Evolutionary conservation across 1,140 invertebrate species (phyloP).

Genomic region (Drosophila jambulina): DNA sequence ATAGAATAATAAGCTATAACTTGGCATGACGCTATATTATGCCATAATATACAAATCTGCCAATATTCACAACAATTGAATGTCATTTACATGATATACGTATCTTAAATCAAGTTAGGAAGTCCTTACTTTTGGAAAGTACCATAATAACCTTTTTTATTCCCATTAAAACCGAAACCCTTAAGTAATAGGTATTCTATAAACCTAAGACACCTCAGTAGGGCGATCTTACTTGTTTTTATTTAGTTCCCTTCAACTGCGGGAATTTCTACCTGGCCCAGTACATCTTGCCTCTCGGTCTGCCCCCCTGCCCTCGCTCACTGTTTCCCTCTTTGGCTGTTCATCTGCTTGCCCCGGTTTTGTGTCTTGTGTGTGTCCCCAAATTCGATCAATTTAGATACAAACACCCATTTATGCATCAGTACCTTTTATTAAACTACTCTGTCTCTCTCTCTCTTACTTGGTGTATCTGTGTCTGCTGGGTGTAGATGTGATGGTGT

Average conservation of each 20-base stretch:
- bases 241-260: constrained; percentile 41
- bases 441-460: constrained; percentile 26
- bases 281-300: constrained; percentile 27
- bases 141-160: neutral
- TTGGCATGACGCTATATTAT: neutral
- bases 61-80: neutral
- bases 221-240: constrained; percentile 26
- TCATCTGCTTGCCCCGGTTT: constrained; percentile 44
- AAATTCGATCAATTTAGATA: constrained; percentile 84
- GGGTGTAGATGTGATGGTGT: neutral
- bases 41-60: neutral
- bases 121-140: neutral
- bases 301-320: neutral
- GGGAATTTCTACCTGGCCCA: constrained; percentile 76
- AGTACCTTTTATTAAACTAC: constrained; percentile 84
- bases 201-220: neutral
- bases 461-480: constrained; percentile 5
- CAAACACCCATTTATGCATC: constrained; percentile 83
- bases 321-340: constrained; percentile 11
- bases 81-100: neutral
- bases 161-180: neutral
- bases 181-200: neutral
- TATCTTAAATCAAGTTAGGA: neutral
- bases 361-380: constrained; percentile 72
- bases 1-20: neutral